Evolutionary conservation across 2,888 invertebrate genomes (phyloP).

Genomic region (Elegia similella): DNA sequence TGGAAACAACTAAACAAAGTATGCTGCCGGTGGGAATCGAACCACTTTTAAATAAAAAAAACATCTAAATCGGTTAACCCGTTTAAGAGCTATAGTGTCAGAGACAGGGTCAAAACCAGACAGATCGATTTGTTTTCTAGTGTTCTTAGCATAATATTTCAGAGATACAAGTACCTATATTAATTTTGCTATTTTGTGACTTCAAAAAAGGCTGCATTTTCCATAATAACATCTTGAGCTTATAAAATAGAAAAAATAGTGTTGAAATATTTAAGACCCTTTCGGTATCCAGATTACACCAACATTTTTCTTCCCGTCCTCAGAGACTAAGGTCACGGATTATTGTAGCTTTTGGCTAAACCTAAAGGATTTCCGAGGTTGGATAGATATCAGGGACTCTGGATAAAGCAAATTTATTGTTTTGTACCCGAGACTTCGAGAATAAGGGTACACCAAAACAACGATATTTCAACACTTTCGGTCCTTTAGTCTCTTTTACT

Average conservation of each 20-base stretch:
- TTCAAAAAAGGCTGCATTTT: too few relatives aligned
- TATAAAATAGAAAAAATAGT: not conserved
- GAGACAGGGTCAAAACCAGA: too few relatives aligned
- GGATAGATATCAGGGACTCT: slow-evolving; percentile 23
- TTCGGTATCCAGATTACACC: slow-evolving; percentile 15
- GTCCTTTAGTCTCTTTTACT: not conserved
- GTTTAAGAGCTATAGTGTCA: too few relatives aligned
- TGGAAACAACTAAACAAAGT: too few relatives aligned
- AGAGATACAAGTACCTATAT: too few relatives aligned
- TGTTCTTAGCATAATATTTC: too few relatives aligned
- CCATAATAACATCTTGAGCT: not conserved
- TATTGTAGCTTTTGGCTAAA: slow-evolving; percentile 29
- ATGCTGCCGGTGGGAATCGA: too few relatives aligned
- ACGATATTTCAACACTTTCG: not conserved
- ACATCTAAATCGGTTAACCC: too few relatives aligned
- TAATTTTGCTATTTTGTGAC: too few relatives aligned
- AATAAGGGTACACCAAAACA: not conserved
- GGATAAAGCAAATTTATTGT: slow-evolving; percentile 29
- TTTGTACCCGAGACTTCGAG: not conserved
- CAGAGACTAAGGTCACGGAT: slow-evolving; percentile 23
- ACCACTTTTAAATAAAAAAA: too few relatives aligned
- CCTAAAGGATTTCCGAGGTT: slow-evolving; percentile 30
- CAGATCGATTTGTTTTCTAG: too few relatives aligned
- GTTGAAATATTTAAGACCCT: not conserved
- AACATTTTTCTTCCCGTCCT: slow-evolving; percentile 27